These are phyloP conservation scores for Lasiommata megera DNA, from an alignment of 2,888 invertebrate genomes.

Conservation along the genomic window DNA sequence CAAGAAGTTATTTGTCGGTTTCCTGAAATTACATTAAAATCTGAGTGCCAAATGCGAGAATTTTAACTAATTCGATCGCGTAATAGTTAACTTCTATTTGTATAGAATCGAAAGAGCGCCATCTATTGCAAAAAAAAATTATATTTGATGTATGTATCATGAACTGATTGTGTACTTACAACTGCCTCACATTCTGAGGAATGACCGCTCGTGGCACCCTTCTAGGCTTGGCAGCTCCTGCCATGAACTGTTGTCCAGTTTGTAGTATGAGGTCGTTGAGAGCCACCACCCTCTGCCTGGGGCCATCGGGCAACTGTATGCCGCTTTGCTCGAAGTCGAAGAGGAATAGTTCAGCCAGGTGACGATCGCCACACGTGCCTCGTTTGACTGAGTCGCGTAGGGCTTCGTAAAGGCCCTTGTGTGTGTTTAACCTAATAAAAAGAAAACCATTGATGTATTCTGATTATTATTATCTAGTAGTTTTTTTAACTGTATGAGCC, in stretches of 20 bases:
- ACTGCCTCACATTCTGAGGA: constrained; percentile 86
- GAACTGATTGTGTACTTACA: constrained; percentile 82
- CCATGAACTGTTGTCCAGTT: constrained; percentile 91
- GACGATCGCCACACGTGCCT: constrained; percentile 91
- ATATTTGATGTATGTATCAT: too few relatives aligned
- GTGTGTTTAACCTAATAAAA: constrained; percentile 92
- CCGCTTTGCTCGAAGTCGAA: constrained; percentile 99
- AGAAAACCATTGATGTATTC: not conserved
- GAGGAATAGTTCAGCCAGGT: constrained; percentile 93
- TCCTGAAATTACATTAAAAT: too few relatives aligned
- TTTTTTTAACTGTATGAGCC: too few relatives aligned
- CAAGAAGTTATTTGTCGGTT: too few relatives aligned
- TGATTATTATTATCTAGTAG: not conserved
- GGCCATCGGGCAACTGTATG: constrained; percentile 92
- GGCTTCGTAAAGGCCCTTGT: constrained; percentile 90
- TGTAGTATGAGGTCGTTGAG: constrained; percentile 93
- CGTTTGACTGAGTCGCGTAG: constrained; percentile 85
- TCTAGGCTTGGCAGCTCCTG: constrained; percentile 86
- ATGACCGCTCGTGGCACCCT: constrained; percentile 83
- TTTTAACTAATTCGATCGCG: too few relatives aligned
- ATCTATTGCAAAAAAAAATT: too few relatives aligned
- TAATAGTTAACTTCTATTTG: too few relatives aligned
- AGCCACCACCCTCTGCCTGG: constrained; percentile 88
- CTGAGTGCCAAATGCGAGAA: too few relatives aligned
- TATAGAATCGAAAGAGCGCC: too few relatives aligned